These are phyloP conservation scores for Cyprinodon brontotheroides DNA, from an alignment of 2,113 vertebrate genomes.

Conservation along the genomic window DNA sequence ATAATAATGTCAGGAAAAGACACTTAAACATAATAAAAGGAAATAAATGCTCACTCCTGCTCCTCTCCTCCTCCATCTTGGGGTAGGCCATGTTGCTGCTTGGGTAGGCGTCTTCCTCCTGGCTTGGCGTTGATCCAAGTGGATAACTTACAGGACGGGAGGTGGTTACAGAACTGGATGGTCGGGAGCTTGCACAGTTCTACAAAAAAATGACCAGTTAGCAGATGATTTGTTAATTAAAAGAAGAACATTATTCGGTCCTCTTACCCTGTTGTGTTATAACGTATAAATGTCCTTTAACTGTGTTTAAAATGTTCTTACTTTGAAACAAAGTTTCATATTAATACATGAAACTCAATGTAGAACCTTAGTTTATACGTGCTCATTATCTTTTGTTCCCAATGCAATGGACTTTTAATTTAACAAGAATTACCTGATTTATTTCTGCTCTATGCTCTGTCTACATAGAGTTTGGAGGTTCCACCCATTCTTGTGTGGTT, in stretches of 20 bases:
- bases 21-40: background rate
- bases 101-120: constrained; percentile 54
- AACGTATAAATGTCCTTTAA: too few species aligned
- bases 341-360: background rate
- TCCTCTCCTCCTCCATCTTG: constrained; percentile 30
- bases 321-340: background rate
- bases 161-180: constrained; percentile 75
- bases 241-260: background rate
- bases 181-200: constrained; percentile 78
- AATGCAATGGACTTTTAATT: background rate
- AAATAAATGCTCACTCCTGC: constrained; percentile 43
- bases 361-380: background rate
- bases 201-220: constrained; percentile 33
- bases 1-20: background rate
- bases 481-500: too few species aligned
- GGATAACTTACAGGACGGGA: constrained; percentile 72
- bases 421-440: too few species aligned
- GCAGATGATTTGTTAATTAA: background rate
- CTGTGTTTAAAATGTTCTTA: background rate
- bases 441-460: too few species aligned
- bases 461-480: too few species aligned
- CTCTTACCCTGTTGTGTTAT: background rate
- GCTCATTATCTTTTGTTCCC: background rate
- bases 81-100: constrained; percentile 11
- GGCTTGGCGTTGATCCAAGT: constrained; percentile 46